Base-by-base conservation (phyloP, 2,888 invertebrate genomes). In the Brachycybe producta region DNA sequence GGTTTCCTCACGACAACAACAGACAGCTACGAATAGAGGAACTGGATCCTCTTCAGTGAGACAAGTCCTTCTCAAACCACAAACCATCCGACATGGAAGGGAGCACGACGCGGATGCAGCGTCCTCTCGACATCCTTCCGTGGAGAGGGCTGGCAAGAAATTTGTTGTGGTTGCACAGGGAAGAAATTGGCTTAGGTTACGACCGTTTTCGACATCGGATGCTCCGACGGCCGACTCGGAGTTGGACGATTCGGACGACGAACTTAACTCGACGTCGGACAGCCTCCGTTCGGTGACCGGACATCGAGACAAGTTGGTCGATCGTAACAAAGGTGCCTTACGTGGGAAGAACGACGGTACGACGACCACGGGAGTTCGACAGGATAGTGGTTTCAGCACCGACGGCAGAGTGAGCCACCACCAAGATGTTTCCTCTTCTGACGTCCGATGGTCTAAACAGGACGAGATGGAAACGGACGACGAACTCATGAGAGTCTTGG, bases 331-430 rank as follows among this genome's bases (percentile, higher is more conserved):
- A 38, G 8, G 11, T 15, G 15, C 39, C 8, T 11, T n/a, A 30
- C 32, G 32, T 30, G 32, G 8, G 32, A 30, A n/a, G n/a, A n/a
- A n/a, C n/a, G n/a, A n/a, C n/a, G n/a, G n/a, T n/a, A n/a, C n/a
- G n/a, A n/a, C n/a, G 8, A 30, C 8, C 15, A 17, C 19, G 5
- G 39, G 15, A 3, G 30, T 19, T 7, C 45, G 47, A 23, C 80
- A 81, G 64, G 88, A 88, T 70, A 86, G 86, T 43, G 88, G 87
- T 49, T 88, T 88, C 71, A 86, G 86, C 67, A 86, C 87, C 54
- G 87, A 87, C 17, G 46, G 40, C 19, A 51, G 39, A 69, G 75
- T 65, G 27, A 72, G 62, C 49, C 68, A 69, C 65, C 54, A 52
- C 52, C 62, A 65, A 49, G 66, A 17, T 57, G 62, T 4, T 59